Base-by-base conservation (phyloP, 2,797 vertebrate genomes). In the Poecilia wingei region DNA sequence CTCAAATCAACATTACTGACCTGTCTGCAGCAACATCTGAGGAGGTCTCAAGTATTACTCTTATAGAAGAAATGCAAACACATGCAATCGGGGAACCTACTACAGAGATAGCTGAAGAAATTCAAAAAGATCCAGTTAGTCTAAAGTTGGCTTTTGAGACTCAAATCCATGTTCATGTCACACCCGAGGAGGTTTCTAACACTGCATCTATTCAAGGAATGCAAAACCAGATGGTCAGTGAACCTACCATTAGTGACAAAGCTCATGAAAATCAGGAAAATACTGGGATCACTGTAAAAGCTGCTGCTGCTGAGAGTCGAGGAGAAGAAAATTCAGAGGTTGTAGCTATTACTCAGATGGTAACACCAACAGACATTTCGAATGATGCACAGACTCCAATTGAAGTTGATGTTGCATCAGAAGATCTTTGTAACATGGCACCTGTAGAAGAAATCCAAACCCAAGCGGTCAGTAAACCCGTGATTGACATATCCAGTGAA, bases 1-100 rank as follows among this genome's bases (percentile, higher is more conserved):
- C 43, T 82, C 76, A 68, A 49, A 78, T 47, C 0, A 59, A 83
- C 20, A 51, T 76, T 53, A 64, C 81, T 57, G 75, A 47, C 16
- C 75, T 75, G 41, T 59, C 45, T 10, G 7, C n/a, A 33, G 49
- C 55, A 47, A 53, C 70, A 46, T 46, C 25, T 13, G 31, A 79
- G 43, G 74, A 86, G 41, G 31, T 74, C 18, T 57, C 59, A 45
- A 25, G 49, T 13, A 3, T 36, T 14, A 33, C 70, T 36, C 59
- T 14, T 55, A 36, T 22, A 69, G 43, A 69, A 16, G 79, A 80
- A 72, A 64, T 49, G 8, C 66, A 79, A 71, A 69, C 28, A 46
- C 76, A 70, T 55, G 3, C 18, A 28, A 41, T 33, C 46, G 49
- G n/a, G 72, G 77, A 87, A 81, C 46, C 25, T 4, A 73, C 45